phyloP scores from a whole-genome alignment of 2,888 invertebrate genomes.

The Diabrotica balteata region DNA sequence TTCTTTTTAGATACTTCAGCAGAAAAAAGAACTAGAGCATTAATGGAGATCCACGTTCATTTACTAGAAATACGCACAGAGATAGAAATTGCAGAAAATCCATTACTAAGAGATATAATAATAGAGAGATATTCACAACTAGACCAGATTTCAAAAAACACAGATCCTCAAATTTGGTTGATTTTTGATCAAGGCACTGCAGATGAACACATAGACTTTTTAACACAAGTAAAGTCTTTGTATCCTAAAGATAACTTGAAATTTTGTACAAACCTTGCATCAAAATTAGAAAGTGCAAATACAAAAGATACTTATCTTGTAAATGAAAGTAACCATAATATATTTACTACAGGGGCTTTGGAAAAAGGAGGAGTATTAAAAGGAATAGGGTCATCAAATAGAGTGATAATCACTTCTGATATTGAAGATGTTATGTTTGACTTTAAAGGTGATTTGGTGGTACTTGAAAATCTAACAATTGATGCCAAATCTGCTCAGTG shows the following conservation, averaged over 20 bases:
- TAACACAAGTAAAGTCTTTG: conserved; percentile 58
- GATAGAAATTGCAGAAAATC: conserved; percentile 68
- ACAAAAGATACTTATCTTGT: conserved; percentile 63
- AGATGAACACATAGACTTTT: conserved; percentile 60
- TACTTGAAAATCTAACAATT: conserved; percentile 65
- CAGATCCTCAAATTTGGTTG: conserved; percentile 54
- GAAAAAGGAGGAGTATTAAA: conserved; percentile 60
- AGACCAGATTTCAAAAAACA: conserved; percentile 27
- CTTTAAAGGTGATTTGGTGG: conserved; percentile 62
- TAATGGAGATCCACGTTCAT: conserved; percentile 66
- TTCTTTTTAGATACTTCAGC: conserved; percentile 37
- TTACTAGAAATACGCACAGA: conserved; percentile 66
- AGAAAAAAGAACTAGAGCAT: conserved; percentile 56
- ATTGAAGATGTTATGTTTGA: conserved; percentile 65
- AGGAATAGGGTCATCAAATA: conserved; percentile 47
- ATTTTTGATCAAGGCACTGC: conserved; percentile 62
- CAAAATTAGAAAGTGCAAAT: conserved; percentile 58
- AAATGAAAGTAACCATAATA: conserved; percentile 62
- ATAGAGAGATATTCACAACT: conserved; percentile 47
- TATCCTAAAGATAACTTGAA: conserved; percentile 58
- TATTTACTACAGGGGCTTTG: conserved; percentile 63
- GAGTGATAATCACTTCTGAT: conserved; percentile 56
- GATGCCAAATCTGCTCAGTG: conserved; percentile 63
- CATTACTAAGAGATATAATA: conserved; percentile 64
- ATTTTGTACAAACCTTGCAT: conserved; percentile 57